Evolutionary conservation across 2,888 invertebrate species (phyloP).

Genomic region (Taenaris catops): DNA sequence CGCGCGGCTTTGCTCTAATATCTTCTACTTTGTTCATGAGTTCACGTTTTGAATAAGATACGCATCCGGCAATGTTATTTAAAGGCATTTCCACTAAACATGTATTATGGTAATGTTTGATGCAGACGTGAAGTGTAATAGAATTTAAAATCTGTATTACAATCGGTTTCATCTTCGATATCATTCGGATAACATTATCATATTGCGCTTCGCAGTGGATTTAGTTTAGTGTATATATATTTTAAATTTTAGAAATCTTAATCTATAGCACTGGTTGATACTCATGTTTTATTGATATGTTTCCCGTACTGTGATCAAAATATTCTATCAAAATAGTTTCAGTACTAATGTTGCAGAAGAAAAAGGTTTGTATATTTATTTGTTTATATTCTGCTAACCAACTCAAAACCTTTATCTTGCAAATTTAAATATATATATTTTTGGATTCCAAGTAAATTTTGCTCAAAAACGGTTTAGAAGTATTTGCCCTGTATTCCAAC

Average conservation of each 20-base stretch:
- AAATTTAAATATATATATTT: no score
- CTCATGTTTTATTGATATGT: no score
- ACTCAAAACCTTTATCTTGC: no score
- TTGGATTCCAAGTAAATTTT: no score
- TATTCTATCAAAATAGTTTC: no score
- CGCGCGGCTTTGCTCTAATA: no score
- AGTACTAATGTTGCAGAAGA: no score
- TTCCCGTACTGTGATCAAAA: no score
- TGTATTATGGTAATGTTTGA: slow-evolving; percentile 30
- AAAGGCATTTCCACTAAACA: slow-evolving; percentile 29
- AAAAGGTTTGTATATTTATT: no score
- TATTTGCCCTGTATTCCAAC: no score
- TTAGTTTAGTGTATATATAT: slow-evolving; percentile 21
- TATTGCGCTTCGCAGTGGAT: slow-evolving; percentile 19
- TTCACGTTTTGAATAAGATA: slow-evolving; percentile 26
- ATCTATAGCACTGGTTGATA: slow-evolving; percentile 3
- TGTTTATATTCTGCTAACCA: no score
- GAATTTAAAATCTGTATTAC: slow-evolving; percentile 30
- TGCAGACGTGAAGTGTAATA: slow-evolving; percentile 27
- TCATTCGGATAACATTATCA: slow-evolving; percentile 28
- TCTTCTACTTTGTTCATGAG: slow-evolving; percentile 21
- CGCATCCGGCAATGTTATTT: slow-evolving; percentile 27
- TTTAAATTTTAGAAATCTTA: slow-evolving; percentile 17
- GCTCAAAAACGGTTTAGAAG: no score
- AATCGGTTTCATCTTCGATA: slow-evolving; percentile 28